phyloP scores from a whole-genome alignment of 2,888 invertebrate genomes.

The Heliconius aoede region DNA sequence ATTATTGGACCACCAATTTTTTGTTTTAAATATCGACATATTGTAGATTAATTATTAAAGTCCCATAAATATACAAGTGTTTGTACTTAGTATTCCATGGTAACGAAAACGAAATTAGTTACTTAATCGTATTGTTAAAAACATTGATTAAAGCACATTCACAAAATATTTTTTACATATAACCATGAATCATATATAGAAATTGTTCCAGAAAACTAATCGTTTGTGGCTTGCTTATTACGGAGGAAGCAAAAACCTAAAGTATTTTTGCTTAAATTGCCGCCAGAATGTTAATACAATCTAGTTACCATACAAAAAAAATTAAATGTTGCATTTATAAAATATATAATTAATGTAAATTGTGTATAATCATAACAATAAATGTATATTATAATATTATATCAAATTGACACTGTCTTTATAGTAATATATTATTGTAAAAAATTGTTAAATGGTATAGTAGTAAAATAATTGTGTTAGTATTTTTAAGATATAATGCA shows the following conservation, averaged over 20 bases:
- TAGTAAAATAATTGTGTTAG: neutral
- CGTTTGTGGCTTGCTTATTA: neutral
- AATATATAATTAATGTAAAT: neutral
- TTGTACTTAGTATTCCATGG: constrained; percentile 21
- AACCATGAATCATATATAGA: neutral
- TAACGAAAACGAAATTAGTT: constrained; percentile 1
- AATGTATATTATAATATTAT: too few species aligned
- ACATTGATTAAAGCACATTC: neutral
- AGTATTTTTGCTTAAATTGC: neutral
- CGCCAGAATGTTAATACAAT: neutral
- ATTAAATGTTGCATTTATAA: neutral
- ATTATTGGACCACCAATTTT: constrained; percentile 93
- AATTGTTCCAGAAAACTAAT: neutral
- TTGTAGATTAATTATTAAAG: neutral
- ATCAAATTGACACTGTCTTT: too few species aligned
- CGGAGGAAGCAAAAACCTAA: too few species aligned
- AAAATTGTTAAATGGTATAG: neutral
- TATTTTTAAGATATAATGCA: neutral
- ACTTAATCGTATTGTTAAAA: neutral
- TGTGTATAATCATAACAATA: too few species aligned
- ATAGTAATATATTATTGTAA: neutral
- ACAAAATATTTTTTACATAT: neutral
- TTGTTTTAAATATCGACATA: constrained; percentile 97
- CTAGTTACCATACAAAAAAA: neutral
- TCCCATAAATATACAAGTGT: constrained; percentile 4